Evolutionary conservation across 1,140 invertebrate genomes (phyloP), one percentile per base, ranked within the genome.

Genomic region (Onthophagus taurus): DNA sequence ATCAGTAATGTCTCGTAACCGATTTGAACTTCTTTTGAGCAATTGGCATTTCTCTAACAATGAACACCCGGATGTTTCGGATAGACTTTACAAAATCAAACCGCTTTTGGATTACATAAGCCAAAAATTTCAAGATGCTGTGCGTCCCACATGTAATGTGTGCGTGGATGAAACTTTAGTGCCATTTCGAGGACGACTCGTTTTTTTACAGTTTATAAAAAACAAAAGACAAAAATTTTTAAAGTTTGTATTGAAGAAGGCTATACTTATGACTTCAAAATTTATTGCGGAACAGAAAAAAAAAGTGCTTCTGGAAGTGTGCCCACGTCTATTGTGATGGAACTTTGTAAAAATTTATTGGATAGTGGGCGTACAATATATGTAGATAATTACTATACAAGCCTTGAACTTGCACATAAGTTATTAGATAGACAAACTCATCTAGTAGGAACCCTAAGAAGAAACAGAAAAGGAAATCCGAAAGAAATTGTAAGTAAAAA

Each of bases 151-250:
- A 11, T 11, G 14, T 8, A 34, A 34, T 34, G 14, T 14, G 6
- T 34, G 31, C 14, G 31, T 34, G 14, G 31, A 34, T 34, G 31
- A 34, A 34, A 34, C 31, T n/a, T n/a, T n/a, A n/a, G n/a, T n/a
- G n/a, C n/a, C n/a, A n/a, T n/a, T n/a, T n/a, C n/a, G n/a, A n/a
- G n/a, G 24, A 26, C 24, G 24, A 26, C 24, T 26, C 7, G 24
- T n/a, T 26, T 26, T 26, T 26, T 26, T 57, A 55, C 31, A 49
- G 51, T 14, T 33, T 58, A n/a, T n/a, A n/a, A n/a, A n/a, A n/a
- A n/a, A n/a, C n/a, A n/a, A n/a, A n/a, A n/a, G n/a, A n/a, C n/a
- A 8, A 55, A 58, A 52, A 12, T 55, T 24, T 58, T 55, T 42
- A 50, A 58, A 49, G 48, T 57, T 12, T 53, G 49, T 34, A 17